Conservation (phyloP, 2,797 vertebrate genomes). For the Geotrypetes seraphini region DNA sequence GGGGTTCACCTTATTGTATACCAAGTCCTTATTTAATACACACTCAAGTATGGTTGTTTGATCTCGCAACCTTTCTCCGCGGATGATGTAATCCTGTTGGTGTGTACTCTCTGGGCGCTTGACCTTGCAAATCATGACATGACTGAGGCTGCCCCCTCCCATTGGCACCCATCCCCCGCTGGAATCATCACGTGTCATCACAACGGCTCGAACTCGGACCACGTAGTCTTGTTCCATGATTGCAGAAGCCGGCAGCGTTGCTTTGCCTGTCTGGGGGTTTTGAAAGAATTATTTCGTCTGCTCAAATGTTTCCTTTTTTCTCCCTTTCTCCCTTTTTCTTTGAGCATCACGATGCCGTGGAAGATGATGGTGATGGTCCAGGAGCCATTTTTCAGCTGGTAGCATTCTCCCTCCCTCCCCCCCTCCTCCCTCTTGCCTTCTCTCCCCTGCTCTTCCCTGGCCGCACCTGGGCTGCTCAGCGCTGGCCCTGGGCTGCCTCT, state of each 20-base stretch:
- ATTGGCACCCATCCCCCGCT: constrained; percentile 88
- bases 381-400: constrained; percentile 19
- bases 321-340: not conserved
- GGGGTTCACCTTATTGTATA: constrained; percentile 90
- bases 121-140: constrained; percentile 79
- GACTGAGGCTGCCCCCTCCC: constrained; percentile 80
- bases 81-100: constrained; percentile 71
- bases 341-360: constrained; percentile 2
- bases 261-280: not conserved
- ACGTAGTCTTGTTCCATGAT: not conserved
- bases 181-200: constrained; percentile 92
- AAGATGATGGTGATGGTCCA: constrained; percentile 3
- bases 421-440: not conserved
- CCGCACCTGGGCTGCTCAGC: constrained; percentile 17
- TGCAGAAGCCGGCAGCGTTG: not conserved
- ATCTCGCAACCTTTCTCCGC: constrained; percentile 79
- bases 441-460: too few species aligned
- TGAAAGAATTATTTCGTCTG: too few species aligned
- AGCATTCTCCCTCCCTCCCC: not conserved
- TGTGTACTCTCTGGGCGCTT: constrained; percentile 62
- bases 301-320: not conserved
- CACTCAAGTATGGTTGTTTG: constrained; percentile 85
- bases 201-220: constrained; percentile 83
- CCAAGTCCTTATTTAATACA: constrained; percentile 69
- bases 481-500: not conserved